phyloP scores from a whole-genome alignment of 2,888 invertebrate genomes.

The Epinotia bilunana region DNA sequence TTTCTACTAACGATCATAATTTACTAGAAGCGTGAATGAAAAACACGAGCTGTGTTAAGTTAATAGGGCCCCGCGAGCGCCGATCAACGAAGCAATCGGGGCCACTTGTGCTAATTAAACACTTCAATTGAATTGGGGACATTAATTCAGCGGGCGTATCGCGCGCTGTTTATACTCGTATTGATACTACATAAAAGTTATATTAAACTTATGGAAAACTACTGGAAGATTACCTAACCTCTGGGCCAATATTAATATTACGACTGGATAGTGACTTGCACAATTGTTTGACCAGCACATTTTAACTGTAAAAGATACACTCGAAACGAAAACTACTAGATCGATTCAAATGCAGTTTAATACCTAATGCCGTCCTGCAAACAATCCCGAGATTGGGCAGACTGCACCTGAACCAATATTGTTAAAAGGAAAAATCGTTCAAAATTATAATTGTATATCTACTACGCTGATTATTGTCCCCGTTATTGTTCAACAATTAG shows the following conservation, averaged over 20 bases:
- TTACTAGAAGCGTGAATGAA: conserved; percentile 33
- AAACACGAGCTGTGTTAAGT: conserved; percentile 30
- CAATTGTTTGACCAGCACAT: not conserved
- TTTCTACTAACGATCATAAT: conserved; percentile 29
- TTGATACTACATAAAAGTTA: conserved; percentile 52
- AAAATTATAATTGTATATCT: not conserved
- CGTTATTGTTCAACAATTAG: conserved; percentile 17
- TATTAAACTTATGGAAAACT: conserved; percentile 37
- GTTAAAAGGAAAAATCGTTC: conserved; percentile 5
- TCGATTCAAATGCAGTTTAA: too few species aligned
- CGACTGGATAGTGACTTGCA: not conserved
- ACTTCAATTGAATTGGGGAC: conserved; percentile 84
- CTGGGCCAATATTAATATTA: conserved; percentile 51
- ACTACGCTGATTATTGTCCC: conserved; percentile 9
- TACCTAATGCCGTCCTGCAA: not conserved
- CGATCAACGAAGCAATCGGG: conserved; percentile 82
- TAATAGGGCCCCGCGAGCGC: conserved; percentile 62
- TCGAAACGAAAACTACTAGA: too few species aligned
- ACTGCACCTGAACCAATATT: not conserved
- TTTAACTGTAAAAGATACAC: not conserved
- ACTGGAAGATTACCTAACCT: conserved; percentile 3
- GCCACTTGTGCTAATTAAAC: conserved; percentile 85
- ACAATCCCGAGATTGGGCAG: not conserved
- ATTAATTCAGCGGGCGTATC: conserved; percentile 76
- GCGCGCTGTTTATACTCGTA: conserved; percentile 66